Percentiles rank a stretch among this genome's conserved stretches.
Conservation (phyloP, 2,888 invertebrate species). For the Oxycera nigricornis region DNA sequence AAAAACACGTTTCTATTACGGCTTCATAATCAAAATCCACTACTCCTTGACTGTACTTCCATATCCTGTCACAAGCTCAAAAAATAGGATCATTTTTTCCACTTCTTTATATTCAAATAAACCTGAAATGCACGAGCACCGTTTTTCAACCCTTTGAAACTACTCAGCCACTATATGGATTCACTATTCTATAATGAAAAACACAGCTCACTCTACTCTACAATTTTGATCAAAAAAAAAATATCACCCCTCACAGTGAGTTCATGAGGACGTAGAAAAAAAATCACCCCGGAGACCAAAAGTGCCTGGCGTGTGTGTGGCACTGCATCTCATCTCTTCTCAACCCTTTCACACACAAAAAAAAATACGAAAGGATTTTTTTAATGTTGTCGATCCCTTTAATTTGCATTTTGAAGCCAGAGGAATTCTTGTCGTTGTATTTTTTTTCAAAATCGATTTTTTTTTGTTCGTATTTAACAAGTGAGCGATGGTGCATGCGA, state of each 20-base stretch:
- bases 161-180: conserved; percentile 1
- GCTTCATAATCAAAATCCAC: background rate
- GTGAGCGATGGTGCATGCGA: conserved; percentile 31
- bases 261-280: conserved; percentile 6
- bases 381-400: conserved; percentile 38
- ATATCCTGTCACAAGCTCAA: conserved; percentile 12
- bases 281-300: conserved; percentile 32
- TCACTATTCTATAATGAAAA: background rate
- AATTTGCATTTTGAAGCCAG: conserved; percentile 40
- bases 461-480: conserved; percentile 32
- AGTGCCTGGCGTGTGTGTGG: conserved; percentile 27
- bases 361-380: conserved; percentile 12
- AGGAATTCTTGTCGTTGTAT: conserved; percentile 5
- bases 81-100: conserved; percentile 10
- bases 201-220: background rate
- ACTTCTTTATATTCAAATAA: background rate
- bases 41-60: background rate
- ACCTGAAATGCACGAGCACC: background rate
- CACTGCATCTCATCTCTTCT: conserved; percentile 30
- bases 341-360: conserved; percentile 36
- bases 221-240: conserved; percentile 31
- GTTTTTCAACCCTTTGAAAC: conserved; percentile 21
- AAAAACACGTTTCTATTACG: background rate
- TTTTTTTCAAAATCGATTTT: conserved; percentile 33
- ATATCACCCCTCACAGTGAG: conserved; percentile 23